Evolutionary conservation across 2,797 vertebrate genomes (phyloP), one percentile per base, ranked within the genome.

Genomic region (Crocidura indochinensis): DNA sequence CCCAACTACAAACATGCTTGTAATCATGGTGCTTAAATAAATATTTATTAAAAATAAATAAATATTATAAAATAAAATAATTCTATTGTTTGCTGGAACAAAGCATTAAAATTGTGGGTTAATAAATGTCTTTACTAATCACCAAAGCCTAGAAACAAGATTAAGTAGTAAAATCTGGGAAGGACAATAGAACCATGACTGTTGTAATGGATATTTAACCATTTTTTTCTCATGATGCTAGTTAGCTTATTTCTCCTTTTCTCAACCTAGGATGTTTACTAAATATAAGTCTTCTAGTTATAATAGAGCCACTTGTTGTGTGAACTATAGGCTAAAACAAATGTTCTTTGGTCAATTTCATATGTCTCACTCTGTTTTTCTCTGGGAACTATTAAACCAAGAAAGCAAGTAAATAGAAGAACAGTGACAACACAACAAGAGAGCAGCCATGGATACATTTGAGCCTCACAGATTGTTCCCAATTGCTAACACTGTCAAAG

Each of bases 401-500:
- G 22, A 24, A 15, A 73, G 12, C 9, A 80, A 97, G 82, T 64
- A 91, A 95, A 96, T 38, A 38, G 38, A 90, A 96, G 94, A 81
- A 74, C 88, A 96, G 91, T 96, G 95, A 91, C 95, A 90, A 38
- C 82, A 96, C 93, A 38, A 92, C 20, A 90, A 84, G 93, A 97
- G 46, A 93, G 74, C 80, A 64, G 46, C 26, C 95, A 69, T 71
- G 69, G 92, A 60, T 79, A 80, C 87, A 67, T 93, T 84, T 47
- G n/a, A 0, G 60, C 84, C 94, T 91, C 74, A 6, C 19, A 68
- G 91, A 94, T 92, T 71, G 76, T 69, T 96, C 93, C 88, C 92
- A 94, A 93, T 93, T 92, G 88, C 94, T 96, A 94, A 96, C 96
- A 97, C 87, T 96, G 93, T 95, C 96, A 97, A 71, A 47, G 26